Percentiles rank a stretch among this genome's conserved stretches.
phyloP scores from a whole-genome alignment of 2,888 invertebrate species.

The Lasioglossum vierecki region DNA sequence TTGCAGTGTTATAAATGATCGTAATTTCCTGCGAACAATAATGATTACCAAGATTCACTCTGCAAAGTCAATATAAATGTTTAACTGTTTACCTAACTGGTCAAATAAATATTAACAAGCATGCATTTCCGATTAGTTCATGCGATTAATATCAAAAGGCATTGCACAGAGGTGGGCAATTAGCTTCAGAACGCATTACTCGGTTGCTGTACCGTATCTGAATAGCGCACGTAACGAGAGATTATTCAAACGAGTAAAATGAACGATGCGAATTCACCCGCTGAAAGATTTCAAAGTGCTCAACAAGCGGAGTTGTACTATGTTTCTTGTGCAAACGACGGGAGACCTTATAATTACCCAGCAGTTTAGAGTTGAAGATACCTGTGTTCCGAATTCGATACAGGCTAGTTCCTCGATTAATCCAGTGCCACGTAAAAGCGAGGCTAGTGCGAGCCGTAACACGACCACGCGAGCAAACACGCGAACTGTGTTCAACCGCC shows the following conservation, averaged over 20 bases:
- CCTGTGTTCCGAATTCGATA: not conserved
- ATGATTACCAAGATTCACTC: not conserved
- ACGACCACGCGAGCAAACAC: slow-evolving; percentile 6
- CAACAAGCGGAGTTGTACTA: not conserved
- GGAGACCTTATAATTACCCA: not conserved
- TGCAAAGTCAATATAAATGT: not conserved
- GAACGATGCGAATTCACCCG: not conserved
- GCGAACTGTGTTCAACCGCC: not conserved
- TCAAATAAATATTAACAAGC: not conserved
- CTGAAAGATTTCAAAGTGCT: not conserved
- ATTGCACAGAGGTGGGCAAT: not conserved
- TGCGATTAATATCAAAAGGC: not conserved
- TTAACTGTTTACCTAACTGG: not conserved
- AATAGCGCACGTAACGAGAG: not conserved
- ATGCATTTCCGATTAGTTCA: not conserved
- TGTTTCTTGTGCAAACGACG: not conserved
- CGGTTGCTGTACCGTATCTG: not conserved
- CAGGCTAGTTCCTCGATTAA: slow-evolving; percentile 4
- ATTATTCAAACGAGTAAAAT: not conserved
- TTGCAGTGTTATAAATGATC: not conserved
- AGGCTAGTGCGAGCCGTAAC: not conserved
- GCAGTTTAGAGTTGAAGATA: not conserved
- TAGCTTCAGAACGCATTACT: not conserved
- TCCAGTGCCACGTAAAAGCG: not conserved
- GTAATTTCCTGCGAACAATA: not conserved